These are phyloP conservation scores for Abramis brama DNA, from an alignment of 2,113 vertebrate species.

Conservation along the genomic window DNA sequence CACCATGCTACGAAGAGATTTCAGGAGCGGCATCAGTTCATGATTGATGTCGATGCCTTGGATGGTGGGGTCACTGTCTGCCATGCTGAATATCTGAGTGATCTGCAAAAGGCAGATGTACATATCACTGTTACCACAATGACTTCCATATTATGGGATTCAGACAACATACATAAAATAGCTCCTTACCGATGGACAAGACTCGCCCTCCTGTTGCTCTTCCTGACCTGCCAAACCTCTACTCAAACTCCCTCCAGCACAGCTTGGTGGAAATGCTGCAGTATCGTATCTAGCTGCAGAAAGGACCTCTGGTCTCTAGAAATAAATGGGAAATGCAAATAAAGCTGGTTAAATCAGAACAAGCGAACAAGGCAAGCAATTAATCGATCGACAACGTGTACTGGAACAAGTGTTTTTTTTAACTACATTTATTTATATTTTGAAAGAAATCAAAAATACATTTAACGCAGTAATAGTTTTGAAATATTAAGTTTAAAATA, in stretches of 20 bases:
- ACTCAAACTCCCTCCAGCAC: neutral
- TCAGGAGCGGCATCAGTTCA: slow-evolving; percentile 70
- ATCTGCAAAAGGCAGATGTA: slow-evolving; percentile 64
- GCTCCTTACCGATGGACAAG: slow-evolving; percentile 42
- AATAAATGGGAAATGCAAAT: neutral
- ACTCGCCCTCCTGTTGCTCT: slow-evolving; percentile 25
- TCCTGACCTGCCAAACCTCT: neutral
- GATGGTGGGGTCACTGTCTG: slow-evolving; percentile 38
- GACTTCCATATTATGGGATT: neutral
- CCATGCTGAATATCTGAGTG: slow-evolving; percentile 76
- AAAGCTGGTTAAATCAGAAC: neutral
- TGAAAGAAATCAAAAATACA: too few relatives aligned
- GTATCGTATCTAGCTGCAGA: neutral
- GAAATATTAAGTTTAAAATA: too few relatives aligned
- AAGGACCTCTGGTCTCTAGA: slow-evolving; percentile 23
- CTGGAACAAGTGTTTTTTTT: too few relatives aligned
- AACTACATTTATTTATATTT: too few relatives aligned
- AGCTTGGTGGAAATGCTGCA: neutral
- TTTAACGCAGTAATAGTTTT: too few relatives aligned
- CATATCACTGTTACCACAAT: neutral
- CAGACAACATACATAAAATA: neutral
- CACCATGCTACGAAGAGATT: slow-evolving; percentile 59
- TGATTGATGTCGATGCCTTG: slow-evolving; percentile 55
- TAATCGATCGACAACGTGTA: too few relatives aligned
- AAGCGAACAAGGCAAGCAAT: too few relatives aligned